Base-by-base conservation (phyloP, 1,140 invertebrate species). In the Sesamia nonagrioides region DNA sequence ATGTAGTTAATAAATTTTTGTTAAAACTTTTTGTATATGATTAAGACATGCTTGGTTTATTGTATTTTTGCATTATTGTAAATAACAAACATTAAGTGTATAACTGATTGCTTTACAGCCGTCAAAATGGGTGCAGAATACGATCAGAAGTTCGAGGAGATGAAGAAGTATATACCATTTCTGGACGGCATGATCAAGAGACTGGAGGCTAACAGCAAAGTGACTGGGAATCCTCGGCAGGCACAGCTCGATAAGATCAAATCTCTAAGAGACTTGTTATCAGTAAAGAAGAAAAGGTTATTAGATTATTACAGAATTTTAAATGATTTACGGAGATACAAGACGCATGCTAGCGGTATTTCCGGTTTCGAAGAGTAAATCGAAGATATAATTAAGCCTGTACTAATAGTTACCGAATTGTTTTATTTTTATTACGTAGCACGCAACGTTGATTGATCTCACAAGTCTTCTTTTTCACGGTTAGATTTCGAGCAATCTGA, bases 121-220 rank as follows among this genome's bases (percentile, higher is more conserved):
- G 13, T 18, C 82, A 91, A 87, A 72, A 95, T 95, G 94, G 92
- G 91, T 78, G 76, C 63, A 61, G 95, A 95, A 48, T 96, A 96
- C 91, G 95, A 96, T 61, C 93, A 88, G 40, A 96, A 96, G 86
- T 95, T 97, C 80, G 94, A 95, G 75, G 96, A 96, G 83, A 96
- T 97, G 95, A 96, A 96, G 92, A 95, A 96, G 72, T 97, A 97
- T 88, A 95, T 97, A 85, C 96, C 96, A 27, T 96, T 97, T 86
- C 88, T 97, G 86, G 96, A 96, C 84, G 95, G 90, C 72, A 96
- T 97, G 95, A 97, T 97, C 77, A 93, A 93, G 73, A 95, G 95
- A 79, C 88, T 96, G 71, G 96, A 96, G 81, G 95, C 91, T 75
- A 94, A 94, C 1, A 95, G 87, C 78, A 54, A 82, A 6, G 52